Percentiles rank a stretch among this genome's conserved stretches.
These are phyloP conservation scores for Scopus umbretta DNA, from an alignment of 2,113 vertebrate species.

Conservation along the genomic window DNA sequence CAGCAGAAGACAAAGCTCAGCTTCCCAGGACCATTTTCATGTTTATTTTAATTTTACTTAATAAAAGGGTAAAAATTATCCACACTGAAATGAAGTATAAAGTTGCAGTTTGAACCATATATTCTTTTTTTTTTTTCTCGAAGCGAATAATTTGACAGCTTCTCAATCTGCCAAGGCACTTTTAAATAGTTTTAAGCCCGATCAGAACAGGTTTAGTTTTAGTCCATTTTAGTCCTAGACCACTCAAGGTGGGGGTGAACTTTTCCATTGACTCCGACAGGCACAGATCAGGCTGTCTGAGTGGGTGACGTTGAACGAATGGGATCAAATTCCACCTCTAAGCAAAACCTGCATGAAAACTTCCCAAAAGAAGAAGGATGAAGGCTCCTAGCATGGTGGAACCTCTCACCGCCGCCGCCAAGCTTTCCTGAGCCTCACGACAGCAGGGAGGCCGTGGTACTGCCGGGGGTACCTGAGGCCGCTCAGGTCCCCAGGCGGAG, in stretches of 20 bases:
- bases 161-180: background rate
- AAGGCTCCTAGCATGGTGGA: background rate
- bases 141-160: background rate
- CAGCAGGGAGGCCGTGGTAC: background rate
- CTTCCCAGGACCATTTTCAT: background rate
- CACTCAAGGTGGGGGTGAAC: background rate
- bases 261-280: background rate
- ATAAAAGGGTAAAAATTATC: background rate
- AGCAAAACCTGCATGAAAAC: background rate
- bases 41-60: background rate
- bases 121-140: background rate
- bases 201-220: background rate
- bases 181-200: background rate
- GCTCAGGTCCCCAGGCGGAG: background rate
- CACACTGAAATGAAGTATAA: background rate
- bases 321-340: background rate
- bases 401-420: accelerated
- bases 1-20: accelerated
- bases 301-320: accelerated
- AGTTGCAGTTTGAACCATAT: background rate
- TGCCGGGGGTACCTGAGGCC: accelerated
- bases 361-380: background rate
- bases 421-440: background rate
- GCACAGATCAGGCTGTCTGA: background rate
- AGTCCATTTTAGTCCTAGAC: background rate